Base-by-base conservation (phyloP, 2,888 invertebrate species). In the Noctuana brunneofusca region DNA sequence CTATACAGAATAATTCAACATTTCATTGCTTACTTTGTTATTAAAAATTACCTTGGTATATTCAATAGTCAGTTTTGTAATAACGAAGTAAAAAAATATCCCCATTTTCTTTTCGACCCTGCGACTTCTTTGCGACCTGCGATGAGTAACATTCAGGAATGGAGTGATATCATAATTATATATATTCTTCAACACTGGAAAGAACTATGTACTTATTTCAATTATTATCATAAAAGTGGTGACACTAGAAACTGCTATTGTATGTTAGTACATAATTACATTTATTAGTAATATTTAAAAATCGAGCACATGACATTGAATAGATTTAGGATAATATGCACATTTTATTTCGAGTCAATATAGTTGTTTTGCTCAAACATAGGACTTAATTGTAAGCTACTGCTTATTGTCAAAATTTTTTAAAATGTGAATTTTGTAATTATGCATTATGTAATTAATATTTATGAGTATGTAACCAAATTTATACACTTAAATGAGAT, bases 351-450 rank as follows among this genome's bases (percentile, higher is more conserved):
- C 12, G 32, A 54, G 48, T 54, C 24, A 32, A 48, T 54, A 38
- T 60, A 35, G 32, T 54, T 54, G 54, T 24, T 54, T 60, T 60
- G 60, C 60, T 60, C 60, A 60, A 60, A 35, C 20, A 35, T 60
- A 58, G 35, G 14, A 53, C 22, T 43, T 18, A 41, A 16, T 18
- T 43, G 41, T 43, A 43, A 43, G n/a, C 5, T 48, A 48, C 20
- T 22, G 22, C 22, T 48, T 22, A 48, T 41, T 41, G 6, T 38
- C 27, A 11, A 1, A 9, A 11, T 14, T n/a, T 14, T 6, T 38
- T 38, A 14, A 4, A 14, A 38, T 38, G 14, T 14, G 14, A 38
- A 3, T 1, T 38, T 38, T 38, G 38, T 38, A 38, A 35, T 35
- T 14, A 38, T 14, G 6, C 14, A 38, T 38, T 14, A 4, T 38